Evolutionary conservation across 2,113 vertebrate species (phyloP), one percentile per base, ranked within the genome.

Genomic region (Aegithalos caudatus): DNA sequence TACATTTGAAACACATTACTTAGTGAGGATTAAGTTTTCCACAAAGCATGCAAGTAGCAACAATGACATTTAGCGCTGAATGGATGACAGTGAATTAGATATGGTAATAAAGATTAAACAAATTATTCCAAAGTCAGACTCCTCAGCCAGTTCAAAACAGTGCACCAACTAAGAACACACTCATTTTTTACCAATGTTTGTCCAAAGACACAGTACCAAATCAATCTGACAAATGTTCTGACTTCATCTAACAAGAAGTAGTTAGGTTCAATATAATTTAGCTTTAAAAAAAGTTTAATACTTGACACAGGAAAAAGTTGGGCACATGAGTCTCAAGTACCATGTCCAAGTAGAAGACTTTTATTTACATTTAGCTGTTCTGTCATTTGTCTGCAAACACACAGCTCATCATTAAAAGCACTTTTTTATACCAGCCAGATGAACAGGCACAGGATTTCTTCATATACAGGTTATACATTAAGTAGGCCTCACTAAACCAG

Each of bases 1-100:
- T 92, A 96, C 90, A 88, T 80, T 82, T 95, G n/a, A 90, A n/a
- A 81, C 35, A 47, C 25, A n/a, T 1, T 66, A 33, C 62, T 90
- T 58, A 85, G 35, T 11, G 25, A 82, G 71, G 37, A 88, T 67
- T 65, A 85, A 91, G 58, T 82, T 90, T 86, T 77, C 48, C 6
- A 7, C 23, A n/a, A 16, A 35, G 56, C 31, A 47, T 24, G 21
- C 24, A 69, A 85, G 40, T 50, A 80, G 53, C 31, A 91, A 87
- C 33, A 65, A 45, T 72, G 53, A 92, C 31, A 91, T 35, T 42
- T 82, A n/a, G 29, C 20, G 8, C 53, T 57, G 54, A 76, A 86
- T 53, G n/a, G 66, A 57, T 14, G 15, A 58, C 15, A 77, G 37
- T 11, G 18, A 89, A 48, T 21, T 47, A 67, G 8, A 85, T 45